Base-by-base conservation (phyloP, 2,113 vertebrate species). In the Myiozetetes cayanensis region DNA sequence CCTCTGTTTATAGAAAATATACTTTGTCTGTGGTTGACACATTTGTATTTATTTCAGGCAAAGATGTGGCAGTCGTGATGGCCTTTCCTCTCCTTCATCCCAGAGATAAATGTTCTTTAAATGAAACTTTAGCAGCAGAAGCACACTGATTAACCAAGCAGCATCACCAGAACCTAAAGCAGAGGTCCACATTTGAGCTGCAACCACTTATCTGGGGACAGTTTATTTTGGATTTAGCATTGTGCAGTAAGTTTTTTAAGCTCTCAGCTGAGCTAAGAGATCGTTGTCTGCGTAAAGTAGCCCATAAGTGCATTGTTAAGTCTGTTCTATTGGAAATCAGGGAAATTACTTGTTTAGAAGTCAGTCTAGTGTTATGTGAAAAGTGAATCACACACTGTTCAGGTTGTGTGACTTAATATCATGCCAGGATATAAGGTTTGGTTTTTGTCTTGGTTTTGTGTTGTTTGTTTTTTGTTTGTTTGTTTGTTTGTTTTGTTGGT, bases 21-120 rank as follows among this genome's bases (percentile, higher is more conserved):
- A 52, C 33, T 49, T 67, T 4, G 3, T 59, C 53, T 92, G 50
- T 93, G 56, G n/a, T 53, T 86, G 82, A 88, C 47, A 56, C 20
- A 77, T 84, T 68, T 77, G 30, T 90, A 39, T 96, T 90, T 94
- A 81, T 92, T 92, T 96, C 74, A 88, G 52, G 39, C 27, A 71
- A 86, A 94, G 44, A 49, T 85, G 43, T 47, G 71, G 27, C 46
- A 83, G 71, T 28, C 59, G 67, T 81, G 75, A 84, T 75, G 44
- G 6, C 15, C 74, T 92, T 96, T 86, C 35, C 61, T 89, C 68
- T 78, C 31, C 43, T 85, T 90, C 55, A 93, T 50, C 55, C 18
- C 30, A 79, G 31, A 90, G 78, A 77, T 71, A 83, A 66, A 91
- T 79, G 9, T 58, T 90, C 39, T 94, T 85, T 67, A 83, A 77